Conservation (phyloP, 2,113 vertebrate genomes). For the Psophia crepitans region DNA sequence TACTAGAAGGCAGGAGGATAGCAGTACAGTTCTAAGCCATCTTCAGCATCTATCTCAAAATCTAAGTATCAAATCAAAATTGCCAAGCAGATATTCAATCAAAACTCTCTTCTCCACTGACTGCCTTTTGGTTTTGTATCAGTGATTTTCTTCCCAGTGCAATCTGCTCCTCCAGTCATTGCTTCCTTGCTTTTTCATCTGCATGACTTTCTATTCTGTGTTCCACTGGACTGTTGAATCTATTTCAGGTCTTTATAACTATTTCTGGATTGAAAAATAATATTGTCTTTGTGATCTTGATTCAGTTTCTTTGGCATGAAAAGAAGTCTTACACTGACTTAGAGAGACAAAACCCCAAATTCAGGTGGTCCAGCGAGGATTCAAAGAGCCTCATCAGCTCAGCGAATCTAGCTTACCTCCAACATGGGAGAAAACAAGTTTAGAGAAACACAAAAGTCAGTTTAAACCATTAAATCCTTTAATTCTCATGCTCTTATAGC, state of each 20-base stretch:
- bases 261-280: neutral
- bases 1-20: neutral
- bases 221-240: neutral
- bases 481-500: neutral
- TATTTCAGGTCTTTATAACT: neutral
- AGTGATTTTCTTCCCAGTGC: neutral
- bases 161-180: neutral
- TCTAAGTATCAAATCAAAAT: neutral
- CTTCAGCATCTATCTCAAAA: neutral
- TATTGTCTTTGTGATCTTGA: neutral
- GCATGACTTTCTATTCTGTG: neutral
- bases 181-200: neutral
- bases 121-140: neutral
- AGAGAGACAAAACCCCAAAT: neutral
- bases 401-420: neutral
- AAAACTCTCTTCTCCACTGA: neutral
- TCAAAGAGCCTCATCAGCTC: neutral
- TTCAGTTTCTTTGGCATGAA: neutral
- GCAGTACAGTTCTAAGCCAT: neutral
- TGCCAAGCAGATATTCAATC: neutral
- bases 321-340: neutral
- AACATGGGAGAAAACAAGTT: neutral
- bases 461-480: neutral
- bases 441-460: neutral
- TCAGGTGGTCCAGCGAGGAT: neutral